Conservation (phyloP, 2,888 invertebrate genomes). For the Chymomyza caudatula region DNA sequence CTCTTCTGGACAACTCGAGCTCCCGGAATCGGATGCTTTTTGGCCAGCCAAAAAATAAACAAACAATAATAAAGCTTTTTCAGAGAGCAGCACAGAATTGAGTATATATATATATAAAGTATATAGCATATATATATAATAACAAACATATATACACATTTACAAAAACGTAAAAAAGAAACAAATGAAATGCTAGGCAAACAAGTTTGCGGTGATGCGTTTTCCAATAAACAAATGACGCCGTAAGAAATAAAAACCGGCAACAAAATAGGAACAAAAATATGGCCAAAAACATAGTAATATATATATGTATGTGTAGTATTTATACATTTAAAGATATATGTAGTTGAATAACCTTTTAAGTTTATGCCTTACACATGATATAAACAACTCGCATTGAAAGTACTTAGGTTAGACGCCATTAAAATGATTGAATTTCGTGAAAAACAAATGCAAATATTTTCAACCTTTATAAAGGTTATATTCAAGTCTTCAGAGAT, state of each 20-base stretch:
- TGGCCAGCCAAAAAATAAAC: background rate
- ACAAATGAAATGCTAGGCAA: background rate
- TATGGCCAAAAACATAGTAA: background rate
- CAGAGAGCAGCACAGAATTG: background rate
- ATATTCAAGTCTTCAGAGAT: too few species aligned
- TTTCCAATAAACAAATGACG: slow-evolving; percentile 1
- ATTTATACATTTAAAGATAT: background rate
- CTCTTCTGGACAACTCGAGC: background rate
- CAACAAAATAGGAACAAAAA: background rate
- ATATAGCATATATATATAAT: background rate
- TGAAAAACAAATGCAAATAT: too few species aligned
- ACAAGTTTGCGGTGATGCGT: background rate
- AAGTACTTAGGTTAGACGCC: too few species aligned
- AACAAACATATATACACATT: slow-evolving; percentile 6
- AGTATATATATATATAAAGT: background rate
- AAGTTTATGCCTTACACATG: background rate
- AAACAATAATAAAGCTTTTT: background rate
- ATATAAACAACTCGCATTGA: too few species aligned
- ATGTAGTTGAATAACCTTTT: background rate
- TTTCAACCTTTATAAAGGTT: too few species aligned
- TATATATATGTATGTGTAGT: background rate
- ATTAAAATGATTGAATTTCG: too few species aligned
- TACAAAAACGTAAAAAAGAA: slow-evolving; percentile 13
- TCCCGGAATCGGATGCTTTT: background rate
- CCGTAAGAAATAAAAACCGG: background rate